Conservation (phyloP, 2,888 invertebrate species). For the Acholoe squamosa region DNA sequence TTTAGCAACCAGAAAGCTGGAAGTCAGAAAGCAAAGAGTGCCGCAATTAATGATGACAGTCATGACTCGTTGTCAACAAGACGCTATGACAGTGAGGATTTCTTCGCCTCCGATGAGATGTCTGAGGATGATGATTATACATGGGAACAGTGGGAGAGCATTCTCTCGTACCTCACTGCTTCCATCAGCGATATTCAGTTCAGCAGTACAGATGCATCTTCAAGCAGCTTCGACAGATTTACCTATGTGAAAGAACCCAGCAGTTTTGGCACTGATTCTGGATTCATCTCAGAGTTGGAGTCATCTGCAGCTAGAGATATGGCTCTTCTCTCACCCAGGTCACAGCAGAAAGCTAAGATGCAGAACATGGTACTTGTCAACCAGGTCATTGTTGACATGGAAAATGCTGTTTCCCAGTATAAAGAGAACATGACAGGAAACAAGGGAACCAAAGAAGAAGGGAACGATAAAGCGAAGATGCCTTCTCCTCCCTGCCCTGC, state of each 20-base stretch:
- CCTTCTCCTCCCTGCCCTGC: neutral
- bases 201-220: no score
- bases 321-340: neutral
- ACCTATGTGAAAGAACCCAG: neutral
- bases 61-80: neutral
- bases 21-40: no score
- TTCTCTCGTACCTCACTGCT: neutral
- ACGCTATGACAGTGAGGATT: neutral
- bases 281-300: neutral
- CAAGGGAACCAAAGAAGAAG: neutral
- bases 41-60: no score
- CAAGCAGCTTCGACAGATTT: no score
- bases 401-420: constrained; percentile 31
- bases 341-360: constrained; percentile 25
- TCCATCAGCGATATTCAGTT: no score
- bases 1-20: neutral
- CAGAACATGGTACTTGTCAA: constrained; percentile 31
- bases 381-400: constrained; percentile 39
- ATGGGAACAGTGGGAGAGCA: neutral
- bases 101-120: constrained; percentile 26
- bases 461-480: no score
- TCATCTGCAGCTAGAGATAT: neutral
- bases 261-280: neutral
- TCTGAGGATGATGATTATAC: neutral
- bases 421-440: neutral